phyloP scores from a whole-genome alignment of 2,888 invertebrate genomes.

The Hyposoter dolosus region DNA sequence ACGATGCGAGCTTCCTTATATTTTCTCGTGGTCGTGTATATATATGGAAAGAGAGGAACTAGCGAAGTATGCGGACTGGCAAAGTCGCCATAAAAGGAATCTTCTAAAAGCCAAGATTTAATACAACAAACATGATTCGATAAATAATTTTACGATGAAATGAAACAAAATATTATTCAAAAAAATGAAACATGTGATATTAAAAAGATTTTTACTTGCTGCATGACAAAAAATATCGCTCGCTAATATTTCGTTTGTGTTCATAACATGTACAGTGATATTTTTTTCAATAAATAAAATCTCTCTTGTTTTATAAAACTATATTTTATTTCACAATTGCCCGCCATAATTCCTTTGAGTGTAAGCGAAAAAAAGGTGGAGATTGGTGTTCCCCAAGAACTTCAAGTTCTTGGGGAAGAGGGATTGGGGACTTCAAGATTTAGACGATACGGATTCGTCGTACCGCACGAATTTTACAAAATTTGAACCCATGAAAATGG shows the following conservation, averaged over 20 bases:
- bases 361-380: neutral
- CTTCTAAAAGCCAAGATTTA: slow-evolving; percentile 26
- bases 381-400: too few species aligned
- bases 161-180: slow-evolving; percentile 1
- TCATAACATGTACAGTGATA: slow-evolving; percentile 49
- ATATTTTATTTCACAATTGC: neutral
- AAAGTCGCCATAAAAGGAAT: slow-evolving; percentile 56
- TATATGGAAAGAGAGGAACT: slow-evolving; percentile 10
- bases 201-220: slow-evolving; percentile 62
- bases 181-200: slow-evolving; percentile 62
- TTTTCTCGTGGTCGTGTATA: slow-evolving; percentile 34
- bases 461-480: too few species aligned
- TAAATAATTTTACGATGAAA: slow-evolving; percentile 41
- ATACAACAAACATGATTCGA: slow-evolving; percentile 37
- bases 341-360: neutral
- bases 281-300: slow-evolving; percentile 53
- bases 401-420: too few species aligned
- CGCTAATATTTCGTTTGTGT: slow-evolving; percentile 26
- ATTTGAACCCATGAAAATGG: too few species aligned
- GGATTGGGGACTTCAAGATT: too few species aligned
- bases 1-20: neutral
- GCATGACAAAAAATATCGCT: slow-evolving; percentile 12
- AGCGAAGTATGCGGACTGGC: slow-evolving; percentile 27
- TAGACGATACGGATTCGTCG: too few species aligned
- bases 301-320: neutral